A percentile compares a stretch with the other conserved stretches of the same genome.
Conservation (phyloP, 2,113 vertebrate genomes). For the Chloroceryle aenea region DNA sequence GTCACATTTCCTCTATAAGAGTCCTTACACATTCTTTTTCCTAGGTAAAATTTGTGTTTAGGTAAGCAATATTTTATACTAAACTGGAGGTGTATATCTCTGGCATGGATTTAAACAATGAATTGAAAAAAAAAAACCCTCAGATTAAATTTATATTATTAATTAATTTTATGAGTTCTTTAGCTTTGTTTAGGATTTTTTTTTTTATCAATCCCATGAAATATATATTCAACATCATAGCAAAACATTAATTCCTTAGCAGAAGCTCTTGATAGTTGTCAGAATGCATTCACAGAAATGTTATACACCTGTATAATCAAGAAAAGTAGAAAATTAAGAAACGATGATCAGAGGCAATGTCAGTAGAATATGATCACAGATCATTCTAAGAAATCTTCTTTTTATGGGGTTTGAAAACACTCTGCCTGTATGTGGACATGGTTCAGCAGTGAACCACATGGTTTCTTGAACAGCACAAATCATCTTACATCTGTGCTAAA, state of each 20-base stretch:
- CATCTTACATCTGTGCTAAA: neutral
- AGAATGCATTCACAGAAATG: neutral
- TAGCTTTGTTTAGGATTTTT: fast-evolving
- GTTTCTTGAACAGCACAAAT: neutral
- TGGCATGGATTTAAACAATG: neutral
- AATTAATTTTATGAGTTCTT: neutral
- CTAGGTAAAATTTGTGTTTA: neutral
- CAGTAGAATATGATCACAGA: neutral
- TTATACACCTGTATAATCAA: neutral
- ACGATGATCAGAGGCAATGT: neutral
- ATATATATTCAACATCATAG: neutral
- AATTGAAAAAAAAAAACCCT: neutral
- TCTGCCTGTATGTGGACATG: fast-evolving
- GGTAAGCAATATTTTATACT: neutral
- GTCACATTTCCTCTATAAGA: neutral
- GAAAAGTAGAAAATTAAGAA: neutral
- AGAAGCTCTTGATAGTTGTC: neutral
- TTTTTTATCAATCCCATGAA: neutral
- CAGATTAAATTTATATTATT: neutral
- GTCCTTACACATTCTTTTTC: neutral
- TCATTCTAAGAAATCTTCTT: neutral
- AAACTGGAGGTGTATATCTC: neutral
- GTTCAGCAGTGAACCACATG: fast-evolving
- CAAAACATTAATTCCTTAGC: neutral
- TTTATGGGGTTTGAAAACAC: neutral